Evolutionary conservation across 2,113 vertebrate species (phyloP).

Genomic region (Erythrocebus patas): DNA sequence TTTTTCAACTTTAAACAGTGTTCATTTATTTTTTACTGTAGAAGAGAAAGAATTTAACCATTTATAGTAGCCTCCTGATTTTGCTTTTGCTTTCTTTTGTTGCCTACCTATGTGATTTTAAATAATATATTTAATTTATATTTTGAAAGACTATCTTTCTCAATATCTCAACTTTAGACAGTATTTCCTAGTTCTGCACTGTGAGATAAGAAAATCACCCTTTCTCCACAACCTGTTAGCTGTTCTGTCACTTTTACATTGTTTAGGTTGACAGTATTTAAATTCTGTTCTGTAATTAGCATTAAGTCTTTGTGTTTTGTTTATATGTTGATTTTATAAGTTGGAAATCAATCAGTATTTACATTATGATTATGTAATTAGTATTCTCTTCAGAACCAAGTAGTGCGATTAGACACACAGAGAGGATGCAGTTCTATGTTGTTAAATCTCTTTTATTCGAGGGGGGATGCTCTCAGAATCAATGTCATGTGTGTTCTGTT

Average conservation of each 20-base stretch:
- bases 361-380: not conserved
- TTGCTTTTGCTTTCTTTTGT: not conserved
- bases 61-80: not conserved
- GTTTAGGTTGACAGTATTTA: not conserved
- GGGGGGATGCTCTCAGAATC: not conserved
- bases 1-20: not conserved
- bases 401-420: not conserved
- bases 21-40: not conserved
- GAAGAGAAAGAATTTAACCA: not conserved
- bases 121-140: not conserved
- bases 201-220: not conserved
- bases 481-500: not conserved
- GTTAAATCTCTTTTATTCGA: not conserved
- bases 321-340: constrained; percentile 20
- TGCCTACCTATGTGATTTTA: not conserved
- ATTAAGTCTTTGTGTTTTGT: not conserved
- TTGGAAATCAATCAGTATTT: not conserved
- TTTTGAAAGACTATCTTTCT: not conserved
- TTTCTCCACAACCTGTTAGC: not conserved
- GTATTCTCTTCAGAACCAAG: not conserved
- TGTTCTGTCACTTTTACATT: not conserved
- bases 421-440: not conserved
- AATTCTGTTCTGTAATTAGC: not conserved
- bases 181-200: not conserved
- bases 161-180: not conserved